Conservation (phyloP, 2,797 vertebrate species). For the Microtus agrestis region DNA sequence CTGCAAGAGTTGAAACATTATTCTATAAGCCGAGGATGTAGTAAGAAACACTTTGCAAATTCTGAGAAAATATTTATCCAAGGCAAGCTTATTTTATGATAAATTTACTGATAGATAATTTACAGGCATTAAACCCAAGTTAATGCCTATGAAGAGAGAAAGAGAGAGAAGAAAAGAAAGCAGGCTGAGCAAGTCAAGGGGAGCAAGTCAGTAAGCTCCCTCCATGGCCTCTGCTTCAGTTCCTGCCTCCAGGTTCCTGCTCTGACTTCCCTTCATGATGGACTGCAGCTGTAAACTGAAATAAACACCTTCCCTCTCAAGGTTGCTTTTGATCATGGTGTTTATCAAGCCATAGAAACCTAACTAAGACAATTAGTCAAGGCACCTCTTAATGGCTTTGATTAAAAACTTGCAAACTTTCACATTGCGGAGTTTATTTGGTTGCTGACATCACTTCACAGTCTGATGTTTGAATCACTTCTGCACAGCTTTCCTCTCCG, state of each 20-base stretch:
- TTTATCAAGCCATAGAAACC: neutral
- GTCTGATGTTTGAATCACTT: neutral
- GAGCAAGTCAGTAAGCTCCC: neutral
- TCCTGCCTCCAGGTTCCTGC: neutral
- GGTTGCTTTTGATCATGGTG: neutral
- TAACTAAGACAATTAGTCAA: neutral
- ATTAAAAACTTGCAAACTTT: neutral
- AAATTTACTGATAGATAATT: neutral
- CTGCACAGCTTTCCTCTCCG: neutral
- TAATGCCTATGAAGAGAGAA: neutral
- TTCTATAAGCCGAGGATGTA: no score
- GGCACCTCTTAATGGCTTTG: neutral
- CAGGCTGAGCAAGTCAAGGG: neutral
- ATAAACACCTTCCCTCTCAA: neutral
- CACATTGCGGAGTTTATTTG: neutral
- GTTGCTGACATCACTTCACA: neutral
- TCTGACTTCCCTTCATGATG: neutral
- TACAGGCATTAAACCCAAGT: neutral
- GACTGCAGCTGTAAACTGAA: neutral
- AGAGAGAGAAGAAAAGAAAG: no score
- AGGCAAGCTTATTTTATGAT: neutral
- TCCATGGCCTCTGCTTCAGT: neutral
- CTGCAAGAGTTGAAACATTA: no score
- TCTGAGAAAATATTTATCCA: neutral
- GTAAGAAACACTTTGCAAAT: neutral